Percentiles rank a stretch among this genome's conserved stretches.
phyloP scores from a whole-genome alignment of 2,113 vertebrate genomes.

The Axis porcinus region DNA sequence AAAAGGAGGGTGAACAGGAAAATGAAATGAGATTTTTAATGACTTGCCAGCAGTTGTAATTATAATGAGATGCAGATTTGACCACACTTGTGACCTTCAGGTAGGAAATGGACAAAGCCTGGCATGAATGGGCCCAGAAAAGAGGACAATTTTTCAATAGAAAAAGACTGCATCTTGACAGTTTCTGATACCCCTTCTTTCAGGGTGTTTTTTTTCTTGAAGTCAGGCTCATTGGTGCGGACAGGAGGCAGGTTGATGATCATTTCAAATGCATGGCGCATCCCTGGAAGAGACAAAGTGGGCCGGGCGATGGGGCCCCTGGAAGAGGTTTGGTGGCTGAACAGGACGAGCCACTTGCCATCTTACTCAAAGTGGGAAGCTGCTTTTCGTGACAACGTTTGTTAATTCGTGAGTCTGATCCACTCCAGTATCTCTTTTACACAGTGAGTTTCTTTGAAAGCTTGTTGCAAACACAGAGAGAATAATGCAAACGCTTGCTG shows the following conservation, averaged over 20 bases:
- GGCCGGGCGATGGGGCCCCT: accelerated
- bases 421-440: neutral
- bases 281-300: neutral
- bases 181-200: accelerated
- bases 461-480: neutral
- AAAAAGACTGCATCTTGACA: accelerated
- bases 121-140: neutral
- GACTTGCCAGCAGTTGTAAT: conserved; percentile 59
- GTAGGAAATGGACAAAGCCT: neutral
- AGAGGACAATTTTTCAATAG: neutral
- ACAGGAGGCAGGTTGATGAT: neutral
- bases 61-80: conserved; percentile 52
- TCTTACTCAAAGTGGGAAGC: neutral
- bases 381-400: neutral
- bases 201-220: neutral
- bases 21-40: conserved; percentile 73
- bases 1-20: conserved; percentile 48
- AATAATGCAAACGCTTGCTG: neutral
- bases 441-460: neutral
- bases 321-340: neutral
- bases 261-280: neutral
- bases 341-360: neutral
- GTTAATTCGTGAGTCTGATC: neutral
- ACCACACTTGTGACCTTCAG: conserved; percentile 42
- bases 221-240: accelerated